Conservation (phyloP, 1,140 invertebrate species). For the Mamestra configurata region DNA sequence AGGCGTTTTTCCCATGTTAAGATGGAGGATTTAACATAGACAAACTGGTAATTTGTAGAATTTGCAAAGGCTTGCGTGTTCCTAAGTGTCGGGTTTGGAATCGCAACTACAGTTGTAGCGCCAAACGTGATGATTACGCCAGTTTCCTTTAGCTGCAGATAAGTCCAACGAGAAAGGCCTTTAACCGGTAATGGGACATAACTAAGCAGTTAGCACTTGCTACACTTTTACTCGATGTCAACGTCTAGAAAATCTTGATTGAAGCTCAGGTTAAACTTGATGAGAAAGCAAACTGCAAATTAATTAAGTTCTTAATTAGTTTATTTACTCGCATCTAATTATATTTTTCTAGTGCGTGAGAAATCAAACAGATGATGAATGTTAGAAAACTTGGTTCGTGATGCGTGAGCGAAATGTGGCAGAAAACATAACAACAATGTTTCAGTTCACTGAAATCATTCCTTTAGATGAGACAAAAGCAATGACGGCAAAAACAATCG, state of each 20-base stretch:
- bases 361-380: constrained; percentile 19
- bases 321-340: background rate
- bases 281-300: constrained; percentile 33
- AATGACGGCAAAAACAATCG: constrained; percentile 14
- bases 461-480: constrained; percentile 11
- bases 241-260: constrained; percentile 35
- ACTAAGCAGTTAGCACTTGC: constrained; percentile 33
- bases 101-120: constrained; percentile 23
- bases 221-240: constrained; percentile 46
- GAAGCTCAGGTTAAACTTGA: constrained; percentile 33
- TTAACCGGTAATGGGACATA: constrained; percentile 49
- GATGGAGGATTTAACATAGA: background rate
- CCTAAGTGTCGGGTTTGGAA: background rate
- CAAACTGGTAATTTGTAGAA: background rate
- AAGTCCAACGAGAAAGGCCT: constrained; percentile 33
- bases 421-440: background rate
- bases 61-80: constrained; percentile 31
- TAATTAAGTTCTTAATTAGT: constrained; percentile 29
- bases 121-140: constrained; percentile 20
- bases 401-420: constrained; percentile 20
- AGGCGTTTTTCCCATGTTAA: background rate
- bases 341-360: constrained; percentile 31
- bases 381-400: constrained; percentile 15
- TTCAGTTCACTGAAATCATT: constrained; percentile 6
- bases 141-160: constrained; percentile 39